Evolutionary conservation across 92 coral and sea anemone species (phyloP), one percentile per base, ranked within the genome.

Genomic region (Heliopora coerulea): DNA sequence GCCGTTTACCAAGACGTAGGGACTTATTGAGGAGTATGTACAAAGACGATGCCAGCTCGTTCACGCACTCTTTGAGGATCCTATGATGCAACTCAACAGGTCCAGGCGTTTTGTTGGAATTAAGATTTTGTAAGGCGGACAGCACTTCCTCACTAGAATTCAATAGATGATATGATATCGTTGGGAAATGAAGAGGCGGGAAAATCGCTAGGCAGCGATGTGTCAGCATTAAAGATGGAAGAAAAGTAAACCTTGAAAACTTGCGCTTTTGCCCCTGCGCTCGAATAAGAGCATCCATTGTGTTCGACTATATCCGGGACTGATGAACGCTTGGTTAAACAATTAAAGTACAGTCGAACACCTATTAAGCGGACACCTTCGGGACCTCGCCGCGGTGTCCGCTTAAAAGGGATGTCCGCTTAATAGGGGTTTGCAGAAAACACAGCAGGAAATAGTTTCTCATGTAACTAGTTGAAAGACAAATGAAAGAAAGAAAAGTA

Each of bases 221-320:
- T 52, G 65, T 58, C 33, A 52, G 50, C 59, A 66, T 73, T 54
- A 56, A 79, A 79, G 56, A 72, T 77, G 6, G 84, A 61, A 17
- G 82, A 15, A 52, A 84, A 83, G 39, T 54, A 61, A 0, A 25
- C 17, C 42, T 79, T 83, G 65, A 83, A 83, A 8, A 80, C 87
- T 15, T 58, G 68, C n/a, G 83, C 87, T 72, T 83, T 83, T 18
- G 59, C 34, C 12, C 8, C 66, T 4, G 87, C 72, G 2, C 27
- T 59, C 15, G 79, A 35, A 64, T 41, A 49, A 13, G 49, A 42
- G 4, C 15, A 0, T 10, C 64, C 80, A 28, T 83, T 56, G 30
- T 20, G 49, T 23, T 69, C 62, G 17, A 83, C 74, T 5, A 72
- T 41, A 29, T 68, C 83, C 8, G 83, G 87, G 8, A 83, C 50